Evolutionary conservation across 92 coral and sea anemone species (phyloP), one percentile per base, ranked within the genome.

Genomic region (Epizoanthus fatuus): DNA sequence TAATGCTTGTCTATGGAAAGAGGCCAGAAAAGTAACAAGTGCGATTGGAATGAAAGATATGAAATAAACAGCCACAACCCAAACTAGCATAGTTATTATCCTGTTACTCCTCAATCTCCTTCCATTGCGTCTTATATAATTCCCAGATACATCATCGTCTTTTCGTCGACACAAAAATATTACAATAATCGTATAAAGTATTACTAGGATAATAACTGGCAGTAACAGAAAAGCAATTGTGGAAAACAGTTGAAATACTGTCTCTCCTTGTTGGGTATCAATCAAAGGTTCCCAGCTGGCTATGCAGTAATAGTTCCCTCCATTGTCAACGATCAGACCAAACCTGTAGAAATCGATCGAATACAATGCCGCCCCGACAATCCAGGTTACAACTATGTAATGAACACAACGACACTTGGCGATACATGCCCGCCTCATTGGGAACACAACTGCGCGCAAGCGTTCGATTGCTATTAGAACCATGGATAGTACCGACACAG

Each of bases 371-470:
- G 45, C 58, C 9, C 63, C 80, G 9, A 74, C 13, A 5, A 74
- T 5, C 80, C 80, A 74, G 15, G 80, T 74, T 4, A 74, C 49
- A 7, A 55, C 32, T 45, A 74, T 74, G 13, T 35, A 16, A n/a
- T 35, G 59, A 32, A 13, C 10, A 13, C 80, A 74, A 4, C 29
- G 66, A 3, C 58, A 17, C 15, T 20, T 56, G 13, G 80, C 49
- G 57, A 74, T 74, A 29, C 49, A 56, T 11, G 37, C 47, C 58
- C 12, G 66, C 40, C 57, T 74, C 19, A 74, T 32, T 4, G 80
- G 80, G 29, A 74, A 74, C 80, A 74, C 66, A 32, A 74, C 80
- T 3, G 80, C 80, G 7, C 80, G 80, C 4, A 74, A 32, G 16
- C 51, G 49, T 15, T 74, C 66, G 7, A 74, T 15, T 56, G 80